A percentile compares a stretch with the other conserved stretches of the same genome.
These are phyloP conservation scores for Mythimna lalbum DNA, from an alignment of 2,888 invertebrate species.

Conservation along the genomic window DNA sequence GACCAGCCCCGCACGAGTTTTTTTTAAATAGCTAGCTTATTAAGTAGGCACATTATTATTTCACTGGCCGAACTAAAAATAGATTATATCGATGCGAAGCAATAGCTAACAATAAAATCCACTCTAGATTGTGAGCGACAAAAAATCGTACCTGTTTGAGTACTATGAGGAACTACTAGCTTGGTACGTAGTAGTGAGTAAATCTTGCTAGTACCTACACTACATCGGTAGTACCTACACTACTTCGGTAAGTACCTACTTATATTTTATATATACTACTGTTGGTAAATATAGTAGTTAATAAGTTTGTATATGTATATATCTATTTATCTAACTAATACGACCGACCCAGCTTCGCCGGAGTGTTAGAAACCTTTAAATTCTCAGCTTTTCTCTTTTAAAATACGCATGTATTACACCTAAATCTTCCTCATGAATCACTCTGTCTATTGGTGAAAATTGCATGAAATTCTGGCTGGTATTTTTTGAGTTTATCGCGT, in stretches of 20 bases:
- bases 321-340: no score
- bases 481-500: no score
- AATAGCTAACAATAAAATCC: conserved; percentile 13
- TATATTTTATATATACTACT: neutral
- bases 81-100: neutral
- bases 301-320: neutral
- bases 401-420: no score
- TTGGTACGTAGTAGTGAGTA: neutral
- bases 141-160: conserved; percentile 8
- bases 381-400: no score
- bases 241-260: no score
- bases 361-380: no score
- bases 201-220: neutral
- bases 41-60: neutral
- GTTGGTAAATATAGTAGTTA: neutral
- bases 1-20: neutral
- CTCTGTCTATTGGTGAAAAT: no score
- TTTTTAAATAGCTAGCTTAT: neutral
- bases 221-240: neutral
- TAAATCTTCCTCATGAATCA: no score
- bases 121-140: neutral
- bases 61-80: neutral
- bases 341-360: no score
- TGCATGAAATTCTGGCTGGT: no score
- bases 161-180: conserved; percentile 7